phyloP scores from a whole-genome alignment of 2,113 vertebrate species.

The Tyrannus savana region DNA sequence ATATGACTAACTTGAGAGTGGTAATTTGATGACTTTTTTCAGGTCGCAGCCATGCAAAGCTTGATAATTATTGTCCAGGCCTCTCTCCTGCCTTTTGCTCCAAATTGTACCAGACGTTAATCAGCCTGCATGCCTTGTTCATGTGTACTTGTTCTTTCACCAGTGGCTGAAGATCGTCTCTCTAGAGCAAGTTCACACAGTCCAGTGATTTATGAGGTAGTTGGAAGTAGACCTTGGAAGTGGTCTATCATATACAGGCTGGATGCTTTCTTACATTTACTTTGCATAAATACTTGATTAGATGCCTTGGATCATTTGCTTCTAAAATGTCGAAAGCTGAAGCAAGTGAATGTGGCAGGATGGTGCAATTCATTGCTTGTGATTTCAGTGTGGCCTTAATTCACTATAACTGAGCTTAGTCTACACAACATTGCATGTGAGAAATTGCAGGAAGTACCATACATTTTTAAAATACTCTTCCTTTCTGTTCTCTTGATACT shows the following conservation, averaged over 20 bases:
- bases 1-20: neutral
- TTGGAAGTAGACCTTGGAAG: neutral
- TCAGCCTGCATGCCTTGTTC: neutral
- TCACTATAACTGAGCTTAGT: neutral
- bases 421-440: neutral
- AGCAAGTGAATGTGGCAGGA: neutral
- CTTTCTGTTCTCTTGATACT: neutral
- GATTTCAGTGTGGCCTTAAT: neutral
- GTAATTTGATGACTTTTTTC: neutral
- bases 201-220: neutral
- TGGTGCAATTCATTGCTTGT: neutral
- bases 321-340: neutral
- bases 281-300: neutral
- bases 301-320: neutral
- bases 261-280: neutral
- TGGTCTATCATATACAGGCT: neutral
- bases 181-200: neutral
- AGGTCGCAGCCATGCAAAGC: neutral
- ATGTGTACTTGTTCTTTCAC: neutral
- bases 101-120: neutral
- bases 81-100: neutral
- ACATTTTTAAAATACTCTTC: neutral
- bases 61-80: neutral
- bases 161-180: neutral
- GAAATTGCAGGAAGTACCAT: neutral